Percentiles rank a stretch among this genome's conserved stretches.
Conservation (phyloP, 2,888 invertebrate genomes). For the Disparrhopalites patrizii region DNA sequence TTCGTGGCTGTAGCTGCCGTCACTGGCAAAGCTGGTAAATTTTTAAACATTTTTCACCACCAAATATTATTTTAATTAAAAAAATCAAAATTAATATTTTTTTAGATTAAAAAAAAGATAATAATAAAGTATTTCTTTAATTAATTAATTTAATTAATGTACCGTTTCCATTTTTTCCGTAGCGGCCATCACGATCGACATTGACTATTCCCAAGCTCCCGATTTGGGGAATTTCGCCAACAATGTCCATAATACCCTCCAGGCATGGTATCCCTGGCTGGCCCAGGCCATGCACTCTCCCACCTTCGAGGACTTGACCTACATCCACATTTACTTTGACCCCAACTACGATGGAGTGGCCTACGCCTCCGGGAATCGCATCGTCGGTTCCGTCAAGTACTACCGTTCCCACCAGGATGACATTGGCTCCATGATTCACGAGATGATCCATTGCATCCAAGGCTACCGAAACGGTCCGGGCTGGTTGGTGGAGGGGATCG, state of each 20-base stretch:
- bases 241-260: constrained; percentile 30
- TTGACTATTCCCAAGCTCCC: not conserved
- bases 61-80: too few relatives aligned
- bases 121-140: too few relatives aligned
- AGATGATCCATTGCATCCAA: constrained; percentile 30
- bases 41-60: too few relatives aligned
- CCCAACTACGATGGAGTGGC: constrained; percentile 46
- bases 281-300: constrained; percentile 29
- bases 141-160: too few relatives aligned
- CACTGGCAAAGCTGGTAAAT: too few relatives aligned
- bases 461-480: constrained; percentile 15
- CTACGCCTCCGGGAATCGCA: constrained; percentile 28
- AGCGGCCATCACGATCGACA: constrained; percentile 23
- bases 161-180: not conserved
- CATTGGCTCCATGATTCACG: constrained; percentile 31
- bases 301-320: constrained; percentile 20
- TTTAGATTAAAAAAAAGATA: too few relatives aligned
- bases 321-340: constrained; percentile 40
- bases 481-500: constrained; percentile 28
- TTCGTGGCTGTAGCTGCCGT: too few relatives aligned
- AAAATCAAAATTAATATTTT: too few relatives aligned
- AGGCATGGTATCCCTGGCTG: constrained; percentile 36
- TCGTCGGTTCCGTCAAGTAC: constrained; percentile 22
- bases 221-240: constrained; percentile 35
- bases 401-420: constrained; percentile 22